Evolutionary conservation across 2,797 vertebrate genomes (phyloP).

Genomic region (Alectoris magna): DNA sequence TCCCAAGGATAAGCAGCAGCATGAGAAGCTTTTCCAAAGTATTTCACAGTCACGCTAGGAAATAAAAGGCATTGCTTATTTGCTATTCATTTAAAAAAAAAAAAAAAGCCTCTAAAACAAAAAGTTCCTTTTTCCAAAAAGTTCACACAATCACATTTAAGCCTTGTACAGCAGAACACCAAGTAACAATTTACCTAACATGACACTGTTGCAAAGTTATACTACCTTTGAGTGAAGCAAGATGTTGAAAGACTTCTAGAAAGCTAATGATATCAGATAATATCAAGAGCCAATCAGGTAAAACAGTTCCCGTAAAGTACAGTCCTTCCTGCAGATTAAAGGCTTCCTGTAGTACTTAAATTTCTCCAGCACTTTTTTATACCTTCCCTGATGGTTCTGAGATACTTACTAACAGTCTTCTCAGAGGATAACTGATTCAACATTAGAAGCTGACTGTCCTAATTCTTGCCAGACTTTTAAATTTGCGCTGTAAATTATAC

Average conservation of each 20-base stretch:
- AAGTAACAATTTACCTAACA: not conserved
- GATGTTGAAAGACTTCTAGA: not conserved
- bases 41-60: constrained; percentile 89
- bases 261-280: not conserved
- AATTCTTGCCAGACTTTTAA: not conserved
- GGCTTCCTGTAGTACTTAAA: not conserved
- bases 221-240: not conserved
- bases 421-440: not conserved
- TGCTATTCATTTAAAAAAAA: constrained; percentile 33
- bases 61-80: constrained; percentile 75
- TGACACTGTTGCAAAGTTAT: not conserved
- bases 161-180: not conserved
- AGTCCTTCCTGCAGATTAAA: not conserved
- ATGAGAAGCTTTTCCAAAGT: constrained; percentile 89
- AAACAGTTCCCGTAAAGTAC: not conserved
- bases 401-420: not conserved
- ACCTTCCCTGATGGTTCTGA: not conserved
- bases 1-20: constrained; percentile 91
- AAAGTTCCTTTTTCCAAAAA: not conserved
- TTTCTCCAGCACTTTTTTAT: not conserved
- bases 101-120: not conserved
- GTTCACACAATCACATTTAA: not conserved
- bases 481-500: accelerated
- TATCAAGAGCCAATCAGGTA: not conserved
- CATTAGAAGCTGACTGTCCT: not conserved